Evolutionary conservation across 2,797 vertebrate species (phyloP).

Genomic region (Sibirionetta formosa): DNA sequence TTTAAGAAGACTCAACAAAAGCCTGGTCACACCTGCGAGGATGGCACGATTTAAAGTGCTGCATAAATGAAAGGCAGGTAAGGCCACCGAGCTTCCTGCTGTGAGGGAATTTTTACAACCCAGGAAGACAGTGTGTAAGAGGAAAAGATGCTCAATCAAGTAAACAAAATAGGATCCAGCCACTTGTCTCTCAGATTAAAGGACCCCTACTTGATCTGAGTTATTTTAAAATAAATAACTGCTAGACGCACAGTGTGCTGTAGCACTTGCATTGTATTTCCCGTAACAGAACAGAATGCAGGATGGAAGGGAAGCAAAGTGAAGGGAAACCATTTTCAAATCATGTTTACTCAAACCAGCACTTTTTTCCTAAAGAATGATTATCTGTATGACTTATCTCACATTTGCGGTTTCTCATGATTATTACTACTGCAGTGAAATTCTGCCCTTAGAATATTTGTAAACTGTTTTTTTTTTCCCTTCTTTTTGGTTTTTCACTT

Average conservation of each 20-base stretch:
- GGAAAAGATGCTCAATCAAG: conserved; percentile 1
- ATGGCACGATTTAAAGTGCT: conserved; percentile 67
- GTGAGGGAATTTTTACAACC: conserved; percentile 54
- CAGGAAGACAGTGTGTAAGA: conserved; percentile 36
- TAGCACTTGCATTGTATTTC: neutral
- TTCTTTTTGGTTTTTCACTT: neutral
- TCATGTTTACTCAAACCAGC: neutral
- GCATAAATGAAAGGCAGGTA: conserved; percentile 80
- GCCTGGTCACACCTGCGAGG: conserved; percentile 76
- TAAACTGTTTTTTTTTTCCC: neutral
- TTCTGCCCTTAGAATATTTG: conserved; percentile 33
- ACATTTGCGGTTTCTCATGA: conserved; percentile 2
- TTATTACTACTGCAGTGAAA: conserved; percentile 22
- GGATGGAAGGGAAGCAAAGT: neutral
- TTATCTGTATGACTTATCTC: conserved; percentile 44
- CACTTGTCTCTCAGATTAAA: conserved; percentile 55
- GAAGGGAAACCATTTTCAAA: conserved; percentile 50
- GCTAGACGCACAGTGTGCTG: neutral
- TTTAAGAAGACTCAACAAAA: conserved; percentile 70
- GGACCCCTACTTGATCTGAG: neutral
- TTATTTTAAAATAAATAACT: conserved; percentile 56
- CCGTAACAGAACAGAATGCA: neutral
- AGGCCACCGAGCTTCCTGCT: conserved; percentile 53
- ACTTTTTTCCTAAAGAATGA: neutral
- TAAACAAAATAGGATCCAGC: conserved; percentile 68